These are phyloP conservation scores for Danio albolineatus DNA, from an alignment of 2,797 vertebrate species.

Conservation along the genomic window DNA sequence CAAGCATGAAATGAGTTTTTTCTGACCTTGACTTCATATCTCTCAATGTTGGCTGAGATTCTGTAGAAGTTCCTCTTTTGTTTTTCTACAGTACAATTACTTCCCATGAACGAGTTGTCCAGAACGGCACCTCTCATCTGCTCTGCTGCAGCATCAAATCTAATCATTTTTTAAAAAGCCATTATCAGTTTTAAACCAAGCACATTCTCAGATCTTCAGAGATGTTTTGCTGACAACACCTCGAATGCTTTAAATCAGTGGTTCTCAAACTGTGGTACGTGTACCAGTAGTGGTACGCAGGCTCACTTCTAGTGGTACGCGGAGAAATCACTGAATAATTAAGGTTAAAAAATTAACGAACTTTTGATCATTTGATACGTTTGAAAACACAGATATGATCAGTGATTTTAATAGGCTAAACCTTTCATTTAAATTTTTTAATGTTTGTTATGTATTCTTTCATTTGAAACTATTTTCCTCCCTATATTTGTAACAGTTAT, in stretches of 20 bases:
- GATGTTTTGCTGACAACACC: not conserved
- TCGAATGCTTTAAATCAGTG: not conserved
- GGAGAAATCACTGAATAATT: too few species aligned
- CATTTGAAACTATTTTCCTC: too few species aligned
- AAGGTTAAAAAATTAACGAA: too few species aligned
- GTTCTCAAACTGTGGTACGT: too few species aligned
- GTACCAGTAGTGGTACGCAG: too few species aligned
- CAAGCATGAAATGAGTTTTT: not conserved
- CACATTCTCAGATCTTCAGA: not conserved
- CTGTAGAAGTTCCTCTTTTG: slow-evolving; percentile 80
- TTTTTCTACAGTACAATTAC: slow-evolving; percentile 76
- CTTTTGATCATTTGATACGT: too few species aligned
- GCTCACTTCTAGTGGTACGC: too few species aligned
- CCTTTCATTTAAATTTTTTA: too few species aligned
- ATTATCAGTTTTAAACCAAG: not conserved
- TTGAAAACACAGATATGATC: too few species aligned
- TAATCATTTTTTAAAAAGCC: slow-evolving; percentile 65
- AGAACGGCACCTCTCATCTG: slow-evolving; percentile 85
- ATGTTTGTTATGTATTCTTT: too few species aligned
- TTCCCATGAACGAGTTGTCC: slow-evolving; percentile 87
- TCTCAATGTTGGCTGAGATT: slow-evolving; percentile 86
- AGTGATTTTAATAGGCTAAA: too few species aligned
- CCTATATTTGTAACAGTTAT: too few species aligned
- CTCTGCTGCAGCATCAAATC: slow-evolving; percentile 86
- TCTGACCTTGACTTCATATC: slow-evolving; percentile 85